Evolutionary conservation across 2,888 invertebrate species (phyloP), one percentile per base, ranked within the genome.

Genomic region (Drosophila lutescens): DNA sequence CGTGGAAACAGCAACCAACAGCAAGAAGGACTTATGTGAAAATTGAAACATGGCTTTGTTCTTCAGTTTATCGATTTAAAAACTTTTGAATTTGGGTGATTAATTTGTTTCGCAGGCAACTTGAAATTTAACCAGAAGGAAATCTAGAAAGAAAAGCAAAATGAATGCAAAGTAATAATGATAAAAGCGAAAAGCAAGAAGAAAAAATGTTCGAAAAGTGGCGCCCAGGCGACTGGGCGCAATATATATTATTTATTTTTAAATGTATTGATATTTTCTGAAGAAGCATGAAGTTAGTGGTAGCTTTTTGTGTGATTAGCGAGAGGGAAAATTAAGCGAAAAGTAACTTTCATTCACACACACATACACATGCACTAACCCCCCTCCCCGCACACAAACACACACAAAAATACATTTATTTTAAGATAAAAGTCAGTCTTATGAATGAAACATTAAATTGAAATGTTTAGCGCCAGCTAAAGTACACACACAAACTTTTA

Each of bases 161-260:
- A 32, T 36, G n/a, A 36, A 43, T 12, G 43, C 30, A 36, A 51
- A 36, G 43, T 38, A 43, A 49, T 47, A 9, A 34, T 34, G 10
- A 34, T 2, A 65, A 50, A 32, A 40, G 53, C 51, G 34, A 62
- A 49, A 70, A 63, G 30, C 32, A 53, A 59, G 47, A 60, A 49
- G 13, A 13, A 20, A 54, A 55, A 50, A 55, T 56, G 36, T 47
- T 40, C 38, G 59, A 47, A 47, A 71, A 70, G 23, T 36, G 53
- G 51, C 47, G 30, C 60, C 43, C 41, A 38, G 20, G 51, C 38
- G 34, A 34, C 20, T 72, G 49, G 66, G 47, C 9, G 58, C 66
- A 55, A 66, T 74, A 77, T 79, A 84, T 77, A 73, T 79, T 87
- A 82, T 82, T 81, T 82, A 87, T 87, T 81, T 85, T 79, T 77